Conservation (phyloP, 2,888 invertebrate genomes). For the Zaprionus obscuricornis region DNA sequence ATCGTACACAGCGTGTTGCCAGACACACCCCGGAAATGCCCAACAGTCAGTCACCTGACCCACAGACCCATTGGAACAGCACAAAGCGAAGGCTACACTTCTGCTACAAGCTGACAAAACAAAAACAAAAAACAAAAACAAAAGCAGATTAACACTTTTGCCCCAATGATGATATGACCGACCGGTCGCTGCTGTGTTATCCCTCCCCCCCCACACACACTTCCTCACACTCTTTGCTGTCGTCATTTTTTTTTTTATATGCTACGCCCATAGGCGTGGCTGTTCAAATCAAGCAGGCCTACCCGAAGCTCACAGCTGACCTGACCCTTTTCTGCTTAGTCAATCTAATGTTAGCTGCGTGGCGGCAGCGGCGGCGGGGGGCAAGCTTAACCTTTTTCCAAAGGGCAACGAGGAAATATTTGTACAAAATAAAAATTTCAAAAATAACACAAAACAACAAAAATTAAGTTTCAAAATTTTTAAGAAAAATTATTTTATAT, state of each 20-base stretch:
- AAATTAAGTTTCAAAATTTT: no score
- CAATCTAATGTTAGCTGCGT: slow-evolving; percentile 63
- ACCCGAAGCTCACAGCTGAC: no score
- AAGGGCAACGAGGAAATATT: not conserved
- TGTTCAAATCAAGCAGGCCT: slow-evolving; percentile 38
- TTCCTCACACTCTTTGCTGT: no score
- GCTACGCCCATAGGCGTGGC: slow-evolving; percentile 39
- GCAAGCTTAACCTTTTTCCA: no score
- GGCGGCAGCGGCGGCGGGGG: not conserved
- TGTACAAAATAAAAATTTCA: slow-evolving; percentile 21
- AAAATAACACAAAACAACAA: slow-evolving; percentile 53
- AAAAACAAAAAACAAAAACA: slow-evolving; percentile 66
- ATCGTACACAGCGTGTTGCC: slow-evolving; percentile 16
- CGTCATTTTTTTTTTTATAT: no score
- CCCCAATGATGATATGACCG: slow-evolving; percentile 63
- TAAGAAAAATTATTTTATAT: no score
- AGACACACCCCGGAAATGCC: slow-evolving; percentile 52
- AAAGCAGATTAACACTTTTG: slow-evolving; percentile 72
- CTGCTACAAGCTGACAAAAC: slow-evolving; percentile 47
- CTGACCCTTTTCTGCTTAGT: slow-evolving; percentile 68
- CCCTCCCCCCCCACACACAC: no score
- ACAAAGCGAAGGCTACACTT: no score
- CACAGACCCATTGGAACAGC: slow-evolving; percentile 32
- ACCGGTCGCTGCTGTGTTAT: no score
- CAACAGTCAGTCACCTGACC: slow-evolving; percentile 42